These are phyloP conservation scores for Philonicus albiceps DNA, from an alignment of 2,888 invertebrate genomes.

Conservation along the genomic window DNA sequence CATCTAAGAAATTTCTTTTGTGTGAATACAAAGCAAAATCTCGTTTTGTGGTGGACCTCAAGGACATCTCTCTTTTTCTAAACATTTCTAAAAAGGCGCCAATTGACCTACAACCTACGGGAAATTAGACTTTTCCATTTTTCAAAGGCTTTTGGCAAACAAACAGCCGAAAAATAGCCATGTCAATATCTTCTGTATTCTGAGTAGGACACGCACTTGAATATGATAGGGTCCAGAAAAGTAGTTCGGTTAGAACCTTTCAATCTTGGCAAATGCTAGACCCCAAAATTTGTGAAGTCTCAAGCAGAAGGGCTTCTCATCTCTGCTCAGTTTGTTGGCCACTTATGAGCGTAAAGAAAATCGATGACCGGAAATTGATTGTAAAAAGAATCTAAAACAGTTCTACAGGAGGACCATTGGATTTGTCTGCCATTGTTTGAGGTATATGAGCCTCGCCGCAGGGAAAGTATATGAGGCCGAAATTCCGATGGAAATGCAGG, in stretches of 20 bases:
- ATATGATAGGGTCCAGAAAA: neutral
- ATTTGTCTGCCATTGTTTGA: neutral
- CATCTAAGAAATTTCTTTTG: neutral
- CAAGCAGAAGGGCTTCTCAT: neutral
- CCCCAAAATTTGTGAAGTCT: neutral
- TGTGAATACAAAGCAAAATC: neutral
- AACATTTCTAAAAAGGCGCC: neutral
- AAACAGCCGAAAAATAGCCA: neutral
- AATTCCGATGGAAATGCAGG: neutral
- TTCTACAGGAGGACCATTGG: neutral
- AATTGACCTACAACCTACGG: neutral
- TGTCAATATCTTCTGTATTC: neutral
- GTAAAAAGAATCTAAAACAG: neutral
- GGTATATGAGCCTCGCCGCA: neutral
- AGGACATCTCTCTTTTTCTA: neutral
- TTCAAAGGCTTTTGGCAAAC: neutral
- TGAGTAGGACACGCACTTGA: neutral
- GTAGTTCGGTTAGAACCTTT: neutral
- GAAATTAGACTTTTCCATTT: neutral
- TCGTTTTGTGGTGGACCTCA: neutral
- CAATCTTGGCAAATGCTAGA: neutral
- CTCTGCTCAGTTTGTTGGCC: neutral
- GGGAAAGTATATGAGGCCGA: neutral
- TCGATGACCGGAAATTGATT: neutral
- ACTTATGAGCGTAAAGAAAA: neutral